Evolutionary conservation across 2,113 vertebrate genomes (phyloP).

Genomic region (Alligator mississippiensis): DNA sequence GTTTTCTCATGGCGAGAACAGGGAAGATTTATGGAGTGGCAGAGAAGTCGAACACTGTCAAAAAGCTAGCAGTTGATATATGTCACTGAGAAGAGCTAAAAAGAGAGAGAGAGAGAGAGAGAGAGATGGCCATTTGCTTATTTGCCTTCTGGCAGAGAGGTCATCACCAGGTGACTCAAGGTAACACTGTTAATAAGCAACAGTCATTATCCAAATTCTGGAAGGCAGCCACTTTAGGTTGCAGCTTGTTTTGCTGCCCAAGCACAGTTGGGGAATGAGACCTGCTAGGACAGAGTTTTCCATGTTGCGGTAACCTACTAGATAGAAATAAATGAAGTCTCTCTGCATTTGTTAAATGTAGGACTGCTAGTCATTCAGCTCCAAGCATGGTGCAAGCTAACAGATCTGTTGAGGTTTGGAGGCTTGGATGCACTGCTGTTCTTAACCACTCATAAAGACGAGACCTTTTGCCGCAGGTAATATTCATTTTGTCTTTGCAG

Average conservation of each 20-base stretch:
- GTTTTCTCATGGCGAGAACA: background rate
- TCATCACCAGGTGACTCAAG: background rate
- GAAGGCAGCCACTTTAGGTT: background rate
- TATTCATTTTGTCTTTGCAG: background rate
- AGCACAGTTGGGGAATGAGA: background rate
- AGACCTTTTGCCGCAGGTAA: background rate
- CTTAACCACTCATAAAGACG: background rate
- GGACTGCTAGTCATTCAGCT: background rate
- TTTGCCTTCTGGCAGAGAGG: slow-evolving; percentile 28
- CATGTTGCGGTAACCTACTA: background rate
- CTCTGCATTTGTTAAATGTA: background rate
- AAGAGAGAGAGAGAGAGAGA: background rate
- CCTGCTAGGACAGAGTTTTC: background rate
- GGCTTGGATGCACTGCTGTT: background rate
- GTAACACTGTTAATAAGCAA: background rate
- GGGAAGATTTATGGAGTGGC: background rate
- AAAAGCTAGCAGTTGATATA: background rate
- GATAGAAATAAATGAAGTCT: background rate
- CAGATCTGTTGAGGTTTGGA: background rate
- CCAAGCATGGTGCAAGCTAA: background rate
- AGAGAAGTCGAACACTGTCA: background rate
- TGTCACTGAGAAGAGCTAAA: background rate
- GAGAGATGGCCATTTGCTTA: background rate
- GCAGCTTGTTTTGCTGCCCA: background rate
- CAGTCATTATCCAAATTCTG: background rate